Percentiles rank a stretch among this genome's conserved stretches.
Evolutionary conservation across 2,888 invertebrate genomes (phyloP).

Genomic region (Tetanocera ferruginea): DNA sequence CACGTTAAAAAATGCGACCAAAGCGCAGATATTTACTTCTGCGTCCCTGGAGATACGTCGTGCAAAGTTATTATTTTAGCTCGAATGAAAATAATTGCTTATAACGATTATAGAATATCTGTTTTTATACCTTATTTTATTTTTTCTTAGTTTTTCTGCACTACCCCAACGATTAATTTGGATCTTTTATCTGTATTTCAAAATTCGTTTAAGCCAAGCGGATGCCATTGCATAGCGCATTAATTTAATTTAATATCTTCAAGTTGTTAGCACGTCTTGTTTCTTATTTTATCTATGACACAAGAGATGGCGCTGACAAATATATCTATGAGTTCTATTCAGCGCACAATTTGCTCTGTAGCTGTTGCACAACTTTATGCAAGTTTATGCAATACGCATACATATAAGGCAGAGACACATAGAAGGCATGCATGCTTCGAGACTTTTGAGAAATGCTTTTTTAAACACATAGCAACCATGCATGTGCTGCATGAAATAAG

Average conservation of each 20-base stretch:
- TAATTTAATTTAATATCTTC: not conserved
- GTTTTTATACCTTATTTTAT: constrained; percentile 50
- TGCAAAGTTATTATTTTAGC: constrained; percentile 63
- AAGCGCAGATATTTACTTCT: constrained; percentile 68
- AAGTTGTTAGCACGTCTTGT: constrained; percentile 2
- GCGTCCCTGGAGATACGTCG: constrained; percentile 76
- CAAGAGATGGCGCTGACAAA: not conserved
- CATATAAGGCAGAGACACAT: too few species aligned
- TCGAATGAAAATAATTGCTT: constrained; percentile 37
- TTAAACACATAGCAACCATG: too few species aligned
- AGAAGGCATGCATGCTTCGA: too few species aligned
- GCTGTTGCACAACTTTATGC: too few species aligned
- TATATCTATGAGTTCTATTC: too few species aligned
- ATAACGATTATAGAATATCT: not conserved
- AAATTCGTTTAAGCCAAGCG: not conserved
- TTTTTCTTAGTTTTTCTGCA: constrained; percentile 48
- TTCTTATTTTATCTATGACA: not conserved
- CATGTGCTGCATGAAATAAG: too few species aligned
- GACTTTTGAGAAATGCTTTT: too few species aligned
- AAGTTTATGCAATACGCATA: too few species aligned
- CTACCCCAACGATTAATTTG: constrained; percentile 49
- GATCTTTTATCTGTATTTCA: not conserved
- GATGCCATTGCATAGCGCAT: constrained; percentile 28
- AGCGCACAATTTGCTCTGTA: too few species aligned
- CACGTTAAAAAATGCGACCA: constrained; percentile 75